Evolutionary conservation across 2,888 invertebrate species (phyloP), one percentile per base, ranked within the genome.

Genomic region (Julus scanicus): DNA sequence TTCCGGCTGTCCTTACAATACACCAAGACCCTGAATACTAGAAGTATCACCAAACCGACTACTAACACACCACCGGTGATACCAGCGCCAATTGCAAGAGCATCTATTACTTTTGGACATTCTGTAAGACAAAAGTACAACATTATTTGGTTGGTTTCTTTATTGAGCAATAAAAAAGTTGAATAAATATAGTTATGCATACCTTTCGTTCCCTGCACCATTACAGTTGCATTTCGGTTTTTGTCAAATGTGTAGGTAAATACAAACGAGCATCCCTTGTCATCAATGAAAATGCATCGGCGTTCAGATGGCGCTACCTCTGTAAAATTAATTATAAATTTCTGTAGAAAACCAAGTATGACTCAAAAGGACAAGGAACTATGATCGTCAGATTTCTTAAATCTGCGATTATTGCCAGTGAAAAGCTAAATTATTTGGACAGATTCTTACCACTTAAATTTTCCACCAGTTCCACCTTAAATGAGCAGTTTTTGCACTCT

Each of bases 41-140:
- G 94, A 63, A 99, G 93, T 87, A 99, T 94, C 53, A 98, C 96
- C 91, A 99, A 93, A 4, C 99, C 99, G 90, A 99, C 96, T 87
- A 98, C 94, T 11, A 99, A 98, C 90, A 99, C 98, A 6, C 98
- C 98, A 0, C 97, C 97, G 90, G 99, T 98, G 88, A 99, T 98
- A 48, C 97, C 98, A 44, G 85, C 85, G 49, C 86, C 86, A n/a
- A 86, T 86, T 20, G 86, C 86, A 6, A 86, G 53, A 39, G 57
- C 86, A 37, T 86, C 57, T 53, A 86, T 57, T 5, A 53, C 40
- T 39, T 86, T 53, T 13, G 86, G 86, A 29, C 86, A 86, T 29
- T 86, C 86, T 86, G 53, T n/a, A 29, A 86, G 8, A 86, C 20
- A 57, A 49, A 86, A 15, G 1, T 20, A 49, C 11, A 44, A 1